Evolutionary conservation across 2,888 invertebrate species (phyloP).

Genomic region (Drepana falcataria): DNA sequence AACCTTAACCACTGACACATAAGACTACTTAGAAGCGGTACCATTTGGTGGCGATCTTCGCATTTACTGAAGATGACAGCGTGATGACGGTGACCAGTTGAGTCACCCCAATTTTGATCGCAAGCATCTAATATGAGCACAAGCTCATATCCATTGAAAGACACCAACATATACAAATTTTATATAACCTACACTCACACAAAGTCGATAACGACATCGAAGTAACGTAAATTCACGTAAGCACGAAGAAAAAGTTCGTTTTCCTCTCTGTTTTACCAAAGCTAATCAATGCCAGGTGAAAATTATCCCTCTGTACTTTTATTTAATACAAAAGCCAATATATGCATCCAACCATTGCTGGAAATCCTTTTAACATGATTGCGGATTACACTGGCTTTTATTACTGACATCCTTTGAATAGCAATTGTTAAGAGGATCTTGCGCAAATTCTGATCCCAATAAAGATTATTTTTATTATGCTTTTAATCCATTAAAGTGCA

Average conservation of each 20-base stretch:
- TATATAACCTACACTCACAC: background rate
- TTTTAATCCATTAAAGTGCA: background rate
- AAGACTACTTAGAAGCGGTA: too few species aligned
- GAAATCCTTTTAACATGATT: conserved; percentile 31
- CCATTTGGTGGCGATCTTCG: too few species aligned
- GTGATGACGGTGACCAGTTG: too few species aligned
- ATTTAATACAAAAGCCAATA: background rate
- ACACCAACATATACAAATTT: too few species aligned
- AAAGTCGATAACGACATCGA: background rate
- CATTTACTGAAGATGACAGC: too few species aligned
- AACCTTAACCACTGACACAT: too few species aligned
- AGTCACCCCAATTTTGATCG: too few species aligned
- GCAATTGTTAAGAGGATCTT: background rate
- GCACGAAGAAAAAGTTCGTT: background rate
- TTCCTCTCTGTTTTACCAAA: background rate
- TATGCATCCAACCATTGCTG: background rate
- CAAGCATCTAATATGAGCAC: too few species aligned
- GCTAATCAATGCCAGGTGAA: background rate
- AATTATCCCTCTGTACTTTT: background rate
- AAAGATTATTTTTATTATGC: background rate
- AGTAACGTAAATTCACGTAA: background rate
- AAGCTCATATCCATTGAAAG: too few species aligned
- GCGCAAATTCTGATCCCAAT: background rate
- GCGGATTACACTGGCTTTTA: conserved; percentile 8
- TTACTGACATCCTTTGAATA: background rate